Conservation (phyloP, 2,888 invertebrate species). For the Bruchidius siliquastri region DNA sequence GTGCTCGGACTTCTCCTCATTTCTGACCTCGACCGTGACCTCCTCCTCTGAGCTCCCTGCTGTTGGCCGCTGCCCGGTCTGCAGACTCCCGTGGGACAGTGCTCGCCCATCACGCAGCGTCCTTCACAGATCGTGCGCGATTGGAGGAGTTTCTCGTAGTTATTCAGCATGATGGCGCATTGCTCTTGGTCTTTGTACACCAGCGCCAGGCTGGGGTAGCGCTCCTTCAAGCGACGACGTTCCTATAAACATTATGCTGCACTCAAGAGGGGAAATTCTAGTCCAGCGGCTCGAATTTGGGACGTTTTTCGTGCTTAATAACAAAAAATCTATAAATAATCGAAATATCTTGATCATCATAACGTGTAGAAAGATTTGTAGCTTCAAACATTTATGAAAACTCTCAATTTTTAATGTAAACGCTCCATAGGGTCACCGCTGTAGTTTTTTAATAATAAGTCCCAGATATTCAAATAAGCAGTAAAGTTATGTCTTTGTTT, state of each 20-base stretch:
- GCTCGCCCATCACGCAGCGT: constrained; percentile 75
- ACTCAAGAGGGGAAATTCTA: too few species aligned
- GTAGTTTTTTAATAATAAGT: neutral
- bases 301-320: too few species aligned
- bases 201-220: constrained; percentile 75
- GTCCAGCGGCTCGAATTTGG: too few species aligned
- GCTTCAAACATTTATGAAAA: too few species aligned
- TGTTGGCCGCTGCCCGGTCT: constrained; percentile 34
- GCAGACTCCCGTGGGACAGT: constrained; percentile 78
- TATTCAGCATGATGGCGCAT: constrained; percentile 73
- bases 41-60: constrained; percentile 29
- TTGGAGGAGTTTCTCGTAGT: constrained; percentile 76
- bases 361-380: too few species aligned
- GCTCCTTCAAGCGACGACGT: constrained; percentile 74
- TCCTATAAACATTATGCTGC: too few species aligned
- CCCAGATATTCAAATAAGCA: neutral
- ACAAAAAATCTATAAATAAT: too few species aligned
- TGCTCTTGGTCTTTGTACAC: constrained; percentile 69
- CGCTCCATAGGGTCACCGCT: neutral
- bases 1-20: constrained; percentile 44
- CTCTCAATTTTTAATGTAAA: too few species aligned
- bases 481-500: neutral
- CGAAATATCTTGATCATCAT: too few species aligned
- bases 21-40: constrained; percentile 34
- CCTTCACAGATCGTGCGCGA: constrained; percentile 83